Evolutionary conservation across 2,888 invertebrate genomes (phyloP).

Genomic region (Drosophila testacea): DNA sequence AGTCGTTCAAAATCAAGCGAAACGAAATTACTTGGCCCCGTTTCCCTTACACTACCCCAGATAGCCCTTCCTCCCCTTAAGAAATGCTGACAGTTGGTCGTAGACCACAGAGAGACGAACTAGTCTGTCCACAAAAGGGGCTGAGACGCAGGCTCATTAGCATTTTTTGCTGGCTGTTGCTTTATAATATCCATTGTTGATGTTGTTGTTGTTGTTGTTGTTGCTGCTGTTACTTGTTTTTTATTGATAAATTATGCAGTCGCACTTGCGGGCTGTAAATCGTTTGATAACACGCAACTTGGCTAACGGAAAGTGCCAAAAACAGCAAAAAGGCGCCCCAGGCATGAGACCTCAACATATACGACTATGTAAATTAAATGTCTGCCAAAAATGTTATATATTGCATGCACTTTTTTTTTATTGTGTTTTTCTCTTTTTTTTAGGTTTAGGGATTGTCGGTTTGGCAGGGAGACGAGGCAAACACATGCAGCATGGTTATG

Average conservation of each 20-base stretch:
- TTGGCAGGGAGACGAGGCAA: conserved; percentile 11
- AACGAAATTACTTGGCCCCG: conserved; percentile 70
- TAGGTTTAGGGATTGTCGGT: conserved; percentile 14
- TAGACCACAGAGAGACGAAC: conserved; percentile 61
- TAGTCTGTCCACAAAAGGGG: conserved; percentile 10
- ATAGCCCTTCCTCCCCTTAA: not conserved
- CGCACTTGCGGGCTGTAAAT: conserved; percentile 77
- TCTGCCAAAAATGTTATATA: conserved; percentile 44
- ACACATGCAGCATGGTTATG: conserved; percentile 16
- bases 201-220: conserved; percentile 20
- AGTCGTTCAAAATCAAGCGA: conserved; percentile 79
- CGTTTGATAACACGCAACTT: conserved; percentile 78
- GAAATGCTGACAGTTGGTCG: conserved; percentile 63
- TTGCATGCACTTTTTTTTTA: conserved; percentile 13
- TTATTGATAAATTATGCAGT: conserved; percentile 79
- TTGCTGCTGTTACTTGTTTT: conserved; percentile 45
- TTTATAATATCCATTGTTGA: conserved; percentile 63
- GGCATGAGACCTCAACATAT: conserved; percentile 15
- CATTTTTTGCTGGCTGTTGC: conserved; percentile 74
- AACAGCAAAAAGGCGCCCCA: conserved; percentile 14
- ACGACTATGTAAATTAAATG: conserved; percentile 60
- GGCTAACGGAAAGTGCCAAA: conserved; percentile 75
- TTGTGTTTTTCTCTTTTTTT: conserved; percentile 5
- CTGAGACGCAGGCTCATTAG: conserved; percentile 60
- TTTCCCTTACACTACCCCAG: conserved; percentile 2